Conservation (phyloP, 2,888 invertebrate genomes). For the Drosophila basisetae region DNA sequence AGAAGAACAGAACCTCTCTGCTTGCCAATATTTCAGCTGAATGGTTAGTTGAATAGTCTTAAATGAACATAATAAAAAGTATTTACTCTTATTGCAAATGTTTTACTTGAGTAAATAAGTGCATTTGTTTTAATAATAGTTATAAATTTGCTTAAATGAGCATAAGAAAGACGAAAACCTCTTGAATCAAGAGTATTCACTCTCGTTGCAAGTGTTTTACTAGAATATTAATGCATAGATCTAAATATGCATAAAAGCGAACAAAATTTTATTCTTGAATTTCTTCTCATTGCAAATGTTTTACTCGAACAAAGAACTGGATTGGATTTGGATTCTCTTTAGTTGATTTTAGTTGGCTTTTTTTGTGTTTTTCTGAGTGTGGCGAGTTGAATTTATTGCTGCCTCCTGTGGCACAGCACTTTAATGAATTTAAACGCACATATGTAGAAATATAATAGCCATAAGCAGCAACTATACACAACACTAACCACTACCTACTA, state of each 20-base stretch:
- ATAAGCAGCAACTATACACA: constrained; percentile 17
- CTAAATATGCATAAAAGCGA: too few relatives aligned
- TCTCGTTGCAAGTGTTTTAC: neutral
- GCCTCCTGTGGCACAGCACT: constrained; percentile 12
- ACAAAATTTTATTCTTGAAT: too few relatives aligned
- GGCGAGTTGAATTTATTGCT: constrained; percentile 3
- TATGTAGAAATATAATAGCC: constrained; percentile 30
- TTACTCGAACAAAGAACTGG: neutral
- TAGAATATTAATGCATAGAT: too few relatives aligned
- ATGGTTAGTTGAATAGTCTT: too few relatives aligned
- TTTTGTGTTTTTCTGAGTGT: neutral
- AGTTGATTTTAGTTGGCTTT: neutral
- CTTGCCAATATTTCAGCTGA: too few relatives aligned
- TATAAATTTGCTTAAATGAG: neutral
- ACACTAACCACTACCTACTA: neutral
- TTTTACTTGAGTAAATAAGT: neutral
- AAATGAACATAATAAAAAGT: too few relatives aligned
- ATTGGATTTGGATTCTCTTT: neutral
- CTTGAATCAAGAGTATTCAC: neutral
- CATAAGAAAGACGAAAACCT: too few relatives aligned
- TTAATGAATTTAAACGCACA: constrained; percentile 72
- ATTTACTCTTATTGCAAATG: neutral
- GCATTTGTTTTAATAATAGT: neutral
- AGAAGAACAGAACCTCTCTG: neutral
- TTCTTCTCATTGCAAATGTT: neutral